Base-by-base conservation (phyloP, 2,888 invertebrate species). In the Heliconius erato region DNA sequence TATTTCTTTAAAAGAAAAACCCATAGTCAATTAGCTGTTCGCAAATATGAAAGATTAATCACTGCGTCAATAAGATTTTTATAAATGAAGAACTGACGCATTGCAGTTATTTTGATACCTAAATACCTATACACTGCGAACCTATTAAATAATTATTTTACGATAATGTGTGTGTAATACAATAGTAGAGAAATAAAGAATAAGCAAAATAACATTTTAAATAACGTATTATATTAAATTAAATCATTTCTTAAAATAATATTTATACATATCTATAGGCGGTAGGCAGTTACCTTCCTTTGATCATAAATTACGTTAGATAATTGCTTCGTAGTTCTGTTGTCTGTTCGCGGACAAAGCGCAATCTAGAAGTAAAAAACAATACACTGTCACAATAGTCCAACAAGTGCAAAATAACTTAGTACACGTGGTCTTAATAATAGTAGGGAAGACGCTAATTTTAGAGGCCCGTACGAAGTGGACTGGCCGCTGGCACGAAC, bases 401-500 rank as follows among this genome's bases (percentile, higher is more conserved):
- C 16, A 35, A 40, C 63, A 77, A 76, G 28, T 80, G 49, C 68
- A 59, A 40, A 74, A 35, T 5, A 40, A 74, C 79, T 77, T 28
- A 49, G 26, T 69, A 80, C 79, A 80, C 80, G 65, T 80, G 80
- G 68, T 80, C 67, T 68, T 76, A 77, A 87, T 86, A 87, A 84
- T 83, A 84, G 85, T 78, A 82, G 84, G 81, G 79, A 32, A 80
- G 77, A 82, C 84, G 84, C 82, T 81, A 84, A 77, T 71, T 78
- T 59, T 86, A 89, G 91, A 90, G 92, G 92, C 92, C 90, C 91
- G 90, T 85, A 63, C 85, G 86, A 90, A 91, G 92, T 89, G 88
- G 83, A 84, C 90, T 92, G 93, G 91, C 92, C 91, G 91, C 92
- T 92, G 92, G 91, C 92, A 91, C 90, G 89, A 86, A 86, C 79